Evolutionary conservation across 2,888 invertebrate genomes (phyloP).

Genomic region (Orthosia gracilis): DNA sequence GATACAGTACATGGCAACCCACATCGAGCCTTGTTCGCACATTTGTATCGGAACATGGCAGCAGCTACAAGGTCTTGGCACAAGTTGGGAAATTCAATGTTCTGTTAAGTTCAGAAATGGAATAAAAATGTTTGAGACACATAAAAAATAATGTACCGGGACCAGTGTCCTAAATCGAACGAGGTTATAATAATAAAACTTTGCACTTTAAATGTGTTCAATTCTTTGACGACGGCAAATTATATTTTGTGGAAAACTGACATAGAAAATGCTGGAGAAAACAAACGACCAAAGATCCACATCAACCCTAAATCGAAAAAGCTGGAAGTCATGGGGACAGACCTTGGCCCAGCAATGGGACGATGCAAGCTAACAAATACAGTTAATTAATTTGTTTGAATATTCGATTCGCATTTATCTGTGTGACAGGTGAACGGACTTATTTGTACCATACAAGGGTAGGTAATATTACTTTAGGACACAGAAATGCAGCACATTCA

Average conservation of each 20-base stretch:
- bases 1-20: neutral
- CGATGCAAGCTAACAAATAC: no score
- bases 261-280: no score
- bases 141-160: slow-evolving; percentile 16
- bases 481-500: neutral
- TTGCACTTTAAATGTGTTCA: neutral
- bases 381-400: neutral
- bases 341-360: no score
- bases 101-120: slow-evolving; percentile 25
- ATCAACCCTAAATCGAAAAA: no score
- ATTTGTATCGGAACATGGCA: slow-evolving; percentile 22
- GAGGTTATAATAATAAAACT: neutral
- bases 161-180: slow-evolving; percentile 9
- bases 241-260: no score
- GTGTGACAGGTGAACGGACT: neutral
- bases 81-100: slow-evolving; percentile 9
- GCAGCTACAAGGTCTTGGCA: slow-evolving; percentile 39
- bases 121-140: slow-evolving; percentile 17
- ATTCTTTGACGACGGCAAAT: neutral
- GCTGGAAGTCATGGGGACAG: no score
- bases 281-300: no score
- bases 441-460: no score
- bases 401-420: neutral
- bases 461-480: neutral
- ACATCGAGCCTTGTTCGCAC: slow-evolving; percentile 17